Percentiles rank a stretch among this genome's conserved stretches.
Conservation (phyloP, 2,888 invertebrate genomes). For the Criorhina ranunculi region DNA sequence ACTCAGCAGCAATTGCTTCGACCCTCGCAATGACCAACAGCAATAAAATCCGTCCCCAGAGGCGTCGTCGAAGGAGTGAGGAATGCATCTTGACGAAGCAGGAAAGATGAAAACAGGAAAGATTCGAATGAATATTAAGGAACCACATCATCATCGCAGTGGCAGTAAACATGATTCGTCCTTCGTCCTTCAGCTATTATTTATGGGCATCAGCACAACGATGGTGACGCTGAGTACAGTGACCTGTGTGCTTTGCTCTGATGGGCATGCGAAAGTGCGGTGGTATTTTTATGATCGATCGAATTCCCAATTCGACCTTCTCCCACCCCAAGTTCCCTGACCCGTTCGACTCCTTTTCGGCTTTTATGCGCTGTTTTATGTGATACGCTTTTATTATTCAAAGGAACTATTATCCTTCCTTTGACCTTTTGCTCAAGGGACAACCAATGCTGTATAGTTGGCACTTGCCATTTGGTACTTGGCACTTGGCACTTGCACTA, state of each 20-base stretch:
- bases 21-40: slow-evolving; percentile 71
- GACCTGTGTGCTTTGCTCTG: slow-evolving; percentile 56
- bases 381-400: slow-evolving; percentile 73
- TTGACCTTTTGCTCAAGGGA: slow-evolving; percentile 69
- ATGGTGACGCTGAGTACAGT: slow-evolving; percentile 53
- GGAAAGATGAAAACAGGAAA: slow-evolving; percentile 56
- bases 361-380: slow-evolving; percentile 75
- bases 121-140: slow-evolving; percentile 76
- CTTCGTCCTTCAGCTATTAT: slow-evolving; percentile 76
- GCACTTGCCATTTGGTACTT: slow-evolving; percentile 29
- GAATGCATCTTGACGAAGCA: slow-evolving; percentile 70
- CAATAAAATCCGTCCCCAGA: slow-evolving; percentile 75
- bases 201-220: slow-evolving; percentile 50
- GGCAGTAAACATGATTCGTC: slow-evolving; percentile 64
- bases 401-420: slow-evolving; percentile 70
- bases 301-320: slow-evolving; percentile 83
- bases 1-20: slow-evolving; percentile 76
- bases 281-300: slow-evolving; percentile 83
- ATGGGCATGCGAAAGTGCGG: slow-evolving; percentile 61
- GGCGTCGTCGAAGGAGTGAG: slow-evolving; percentile 48
- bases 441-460: slow-evolving; percentile 18
- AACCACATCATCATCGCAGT: slow-evolving; percentile 74
- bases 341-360: slow-evolving; percentile 60
- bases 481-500: slow-evolving; percentile 36
- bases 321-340: slow-evolving; percentile 47